Evolutionary conservation across 2,113 vertebrate genomes (phyloP).

Genomic region (Eleginops maclovinus): DNA sequence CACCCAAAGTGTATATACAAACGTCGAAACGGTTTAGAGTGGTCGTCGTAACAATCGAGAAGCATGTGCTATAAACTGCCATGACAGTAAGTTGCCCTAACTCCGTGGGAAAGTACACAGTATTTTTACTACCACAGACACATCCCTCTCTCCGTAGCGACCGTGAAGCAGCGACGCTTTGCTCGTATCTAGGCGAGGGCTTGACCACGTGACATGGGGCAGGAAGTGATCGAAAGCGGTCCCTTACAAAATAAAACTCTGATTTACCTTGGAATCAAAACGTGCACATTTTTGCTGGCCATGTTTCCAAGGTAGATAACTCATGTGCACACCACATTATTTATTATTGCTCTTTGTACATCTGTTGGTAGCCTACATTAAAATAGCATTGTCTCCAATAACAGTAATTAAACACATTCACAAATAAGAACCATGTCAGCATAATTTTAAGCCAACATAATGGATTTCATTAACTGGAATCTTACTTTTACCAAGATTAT

Average conservation of each 20-base stretch:
- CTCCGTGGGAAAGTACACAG: conserved; percentile 16
- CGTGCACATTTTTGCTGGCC: neutral
- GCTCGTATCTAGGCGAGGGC: conserved; percentile 75
- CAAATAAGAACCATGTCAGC: neutral
- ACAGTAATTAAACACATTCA: neutral
- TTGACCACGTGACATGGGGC: conserved; percentile 68
- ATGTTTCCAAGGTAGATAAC: too few relatives aligned
- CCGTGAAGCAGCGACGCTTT: conserved; percentile 74
- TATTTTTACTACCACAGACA: neutral
- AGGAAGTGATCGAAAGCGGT: conserved; percentile 18
- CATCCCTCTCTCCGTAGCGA: conserved; percentile 69
- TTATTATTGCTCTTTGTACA: neutral
- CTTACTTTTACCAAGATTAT: conserved; percentile 11
- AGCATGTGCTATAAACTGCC: conserved; percentile 11
- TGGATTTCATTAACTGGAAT: conserved; percentile 2
- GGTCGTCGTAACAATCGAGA: neutral
- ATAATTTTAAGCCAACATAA: neutral
- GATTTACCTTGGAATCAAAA: neutral
- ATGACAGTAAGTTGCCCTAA: conserved; percentile 26
- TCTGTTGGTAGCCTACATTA: neutral
- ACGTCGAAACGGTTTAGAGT: conserved; percentile 16
- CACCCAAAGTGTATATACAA: neutral
- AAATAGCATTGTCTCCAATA: neutral
- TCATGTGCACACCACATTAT: neutral
- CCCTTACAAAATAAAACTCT: conserved; percentile 67